A percentile compares a stretch with the other conserved stretches of the same genome.
These are phyloP conservation scores for Hydraecia micacea DNA, from an alignment of 2,888 invertebrate genomes.

Conservation along the genomic window DNA sequence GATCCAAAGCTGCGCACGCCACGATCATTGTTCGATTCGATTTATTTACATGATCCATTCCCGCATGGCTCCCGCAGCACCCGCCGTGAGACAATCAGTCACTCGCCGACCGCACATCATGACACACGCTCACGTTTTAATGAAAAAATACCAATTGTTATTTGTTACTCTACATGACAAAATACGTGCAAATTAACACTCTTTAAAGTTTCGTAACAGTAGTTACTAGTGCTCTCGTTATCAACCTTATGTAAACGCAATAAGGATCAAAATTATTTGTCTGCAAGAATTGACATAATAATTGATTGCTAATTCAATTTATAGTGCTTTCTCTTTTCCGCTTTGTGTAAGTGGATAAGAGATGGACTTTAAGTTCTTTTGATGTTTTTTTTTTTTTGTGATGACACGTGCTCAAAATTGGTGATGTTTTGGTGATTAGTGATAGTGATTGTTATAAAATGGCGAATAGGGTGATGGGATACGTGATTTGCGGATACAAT, in stretches of 20 bases:
- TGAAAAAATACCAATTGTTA: constrained; percentile 61
- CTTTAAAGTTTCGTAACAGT: constrained; percentile 48
- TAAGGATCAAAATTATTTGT: constrained; percentile 62
- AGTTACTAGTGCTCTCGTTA: constrained; percentile 32
- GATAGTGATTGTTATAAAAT: constrained; percentile 72
- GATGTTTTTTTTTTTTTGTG: constrained; percentile 9
- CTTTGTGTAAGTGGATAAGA: constrained; percentile 59
- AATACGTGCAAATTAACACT: constrained; percentile 56
- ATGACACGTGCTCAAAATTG: constrained; percentile 43
- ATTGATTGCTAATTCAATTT: constrained; percentile 64
- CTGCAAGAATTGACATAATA: constrained; percentile 61
- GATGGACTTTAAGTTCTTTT: constrained; percentile 33
- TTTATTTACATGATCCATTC: constrained; percentile 65
- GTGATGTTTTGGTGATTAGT: constrained; percentile 68
- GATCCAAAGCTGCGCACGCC: constrained; percentile 58
- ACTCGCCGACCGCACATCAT: constrained; percentile 64
- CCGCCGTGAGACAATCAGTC: constrained; percentile 65
- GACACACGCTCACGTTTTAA: constrained; percentile 65
- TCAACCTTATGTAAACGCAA: constrained; percentile 52
- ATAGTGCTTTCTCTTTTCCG: constrained; percentile 66
- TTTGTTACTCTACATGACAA: constrained; percentile 59
- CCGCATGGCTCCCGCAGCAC: constrained; percentile 66
- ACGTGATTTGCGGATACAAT: constrained; percentile 91
- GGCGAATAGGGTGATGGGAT: constrained; percentile 90
- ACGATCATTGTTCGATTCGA: constrained; percentile 61